Evolutionary conservation across 2,113 vertebrate species (phyloP).

Genomic region (Nestor notabilis): DNA sequence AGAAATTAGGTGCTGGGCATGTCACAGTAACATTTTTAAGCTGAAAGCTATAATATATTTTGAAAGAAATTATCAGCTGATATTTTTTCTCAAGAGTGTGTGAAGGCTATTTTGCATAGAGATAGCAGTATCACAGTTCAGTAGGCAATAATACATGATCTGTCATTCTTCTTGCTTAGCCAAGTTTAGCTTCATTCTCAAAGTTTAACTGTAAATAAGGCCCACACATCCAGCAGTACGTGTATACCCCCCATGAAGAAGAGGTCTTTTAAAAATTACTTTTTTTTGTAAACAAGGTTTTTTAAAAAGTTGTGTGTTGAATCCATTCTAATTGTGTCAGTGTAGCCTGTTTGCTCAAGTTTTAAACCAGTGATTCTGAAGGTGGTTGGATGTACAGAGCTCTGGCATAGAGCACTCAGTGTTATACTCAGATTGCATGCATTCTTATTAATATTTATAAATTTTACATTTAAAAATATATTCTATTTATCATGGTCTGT

Average conservation of each 20-base stretch:
- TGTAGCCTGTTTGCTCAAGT: background rate
- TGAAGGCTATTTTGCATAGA: slow-evolving; percentile 1
- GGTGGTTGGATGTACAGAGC: background rate
- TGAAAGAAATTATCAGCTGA: background rate
- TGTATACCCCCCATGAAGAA: rapidly evolving
- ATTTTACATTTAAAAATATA: background rate
- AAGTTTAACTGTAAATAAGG: background rate
- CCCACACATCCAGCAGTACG: background rate
- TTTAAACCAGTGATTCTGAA: background rate
- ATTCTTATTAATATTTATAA: background rate
- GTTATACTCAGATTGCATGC: background rate
- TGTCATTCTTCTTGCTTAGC: background rate
- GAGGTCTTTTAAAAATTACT: background rate
- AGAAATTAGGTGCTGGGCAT: background rate
- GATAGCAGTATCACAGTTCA: slow-evolving; percentile 1
- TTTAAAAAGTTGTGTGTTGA: background rate
- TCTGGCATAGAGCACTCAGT: background rate
- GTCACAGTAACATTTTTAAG: background rate
- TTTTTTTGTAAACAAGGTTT: background rate
- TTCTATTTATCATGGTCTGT: background rate
- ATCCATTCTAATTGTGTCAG: background rate
- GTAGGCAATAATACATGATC: background rate
- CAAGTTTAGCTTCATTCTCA: background rate
- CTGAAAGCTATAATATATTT: background rate
- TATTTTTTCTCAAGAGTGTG: background rate